Conservation (phyloP, 1,140 invertebrate genomes). For the Pollicipes pollicipes region DNA sequence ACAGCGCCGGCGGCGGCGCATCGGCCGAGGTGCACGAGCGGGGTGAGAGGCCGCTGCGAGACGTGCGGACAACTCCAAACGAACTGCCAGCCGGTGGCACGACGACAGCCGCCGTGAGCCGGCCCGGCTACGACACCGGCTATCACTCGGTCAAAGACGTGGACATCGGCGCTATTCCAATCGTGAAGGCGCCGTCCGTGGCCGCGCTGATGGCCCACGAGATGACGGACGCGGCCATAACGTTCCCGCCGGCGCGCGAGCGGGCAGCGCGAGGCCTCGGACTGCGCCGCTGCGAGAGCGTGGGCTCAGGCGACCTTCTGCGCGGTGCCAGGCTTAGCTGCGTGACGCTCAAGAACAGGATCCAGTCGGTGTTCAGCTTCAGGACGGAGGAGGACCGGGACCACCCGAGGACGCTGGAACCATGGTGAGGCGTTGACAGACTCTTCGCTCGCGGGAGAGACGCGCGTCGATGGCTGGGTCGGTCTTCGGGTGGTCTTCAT, state of each 20-base stretch:
- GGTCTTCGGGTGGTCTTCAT: too few relatives aligned
- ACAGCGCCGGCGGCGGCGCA: neutral
- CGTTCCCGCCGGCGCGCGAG: neutral
- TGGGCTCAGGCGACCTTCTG: neutral
- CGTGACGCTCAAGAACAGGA: neutral
- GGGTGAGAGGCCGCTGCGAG: neutral
- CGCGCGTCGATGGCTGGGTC: too few relatives aligned
- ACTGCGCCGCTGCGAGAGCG: neutral
- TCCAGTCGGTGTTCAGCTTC: neutral
- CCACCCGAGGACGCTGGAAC: too few relatives aligned
- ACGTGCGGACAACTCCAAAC: neutral
- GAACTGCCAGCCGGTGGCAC: neutral
- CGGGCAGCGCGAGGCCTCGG: neutral
- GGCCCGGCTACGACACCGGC: neutral
- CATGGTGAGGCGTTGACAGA: neutral
- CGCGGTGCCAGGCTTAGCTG: neutral
- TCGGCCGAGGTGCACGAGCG: too few relatives aligned
- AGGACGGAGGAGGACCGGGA: neutral
- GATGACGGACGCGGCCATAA: neutral
- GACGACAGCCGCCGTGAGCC: constrained; percentile 5
- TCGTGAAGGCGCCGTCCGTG: constrained; percentile 12
- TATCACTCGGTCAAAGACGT: constrained; percentile 4
- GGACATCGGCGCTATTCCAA: constrained; percentile 6
- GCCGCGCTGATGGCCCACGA: neutral
- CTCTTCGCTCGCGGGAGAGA: too few relatives aligned